Percentiles rank a stretch among this genome's conserved stretches.
Evolutionary conservation across 2,888 invertebrate species (phyloP).

Genomic region (Lasioglossum leucozonium): DNA sequence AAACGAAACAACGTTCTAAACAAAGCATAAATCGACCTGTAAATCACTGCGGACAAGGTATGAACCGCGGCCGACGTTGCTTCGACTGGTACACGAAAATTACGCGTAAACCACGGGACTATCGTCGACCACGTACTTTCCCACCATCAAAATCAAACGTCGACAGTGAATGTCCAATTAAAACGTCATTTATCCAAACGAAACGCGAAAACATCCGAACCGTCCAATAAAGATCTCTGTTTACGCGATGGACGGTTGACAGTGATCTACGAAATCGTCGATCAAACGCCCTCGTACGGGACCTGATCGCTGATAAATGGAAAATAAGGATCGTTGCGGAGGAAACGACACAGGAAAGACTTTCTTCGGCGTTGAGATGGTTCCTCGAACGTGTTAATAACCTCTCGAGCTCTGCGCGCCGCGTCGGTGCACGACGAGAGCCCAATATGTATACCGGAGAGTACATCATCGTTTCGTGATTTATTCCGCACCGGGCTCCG

Average conservation of each 20-base stretch:
- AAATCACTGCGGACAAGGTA: not conserved
- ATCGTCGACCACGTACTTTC: not conserved
- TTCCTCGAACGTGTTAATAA: not conserved
- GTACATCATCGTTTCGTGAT: conserved; percentile 38
- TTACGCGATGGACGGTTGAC: not conserved
- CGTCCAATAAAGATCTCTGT: not conserved
- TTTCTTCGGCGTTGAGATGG: not conserved
- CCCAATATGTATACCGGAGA: not conserved
- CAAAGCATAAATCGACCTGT: not conserved
- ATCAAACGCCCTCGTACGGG: not conserved
- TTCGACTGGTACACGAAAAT: not conserved
- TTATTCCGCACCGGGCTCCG: conserved; percentile 28
- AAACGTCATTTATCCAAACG: not conserved
- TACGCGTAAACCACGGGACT: not conserved
- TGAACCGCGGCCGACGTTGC: not conserved
- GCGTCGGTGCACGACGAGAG: not conserved
- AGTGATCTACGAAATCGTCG: conserved; percentile 3
- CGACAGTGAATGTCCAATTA: not conserved
- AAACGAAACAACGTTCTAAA: not conserved
- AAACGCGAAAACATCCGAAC: not conserved
- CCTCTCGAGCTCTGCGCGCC: no score
- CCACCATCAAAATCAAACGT: not conserved
- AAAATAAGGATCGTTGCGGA: not conserved
- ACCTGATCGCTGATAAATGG: not conserved
- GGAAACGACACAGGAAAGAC: not conserved